A percentile compares a stretch with the other conserved stretches of the same genome.
phyloP scores from a whole-genome alignment of 2,797 vertebrate genomes.

The Triplophysa bombifrons region DNA sequence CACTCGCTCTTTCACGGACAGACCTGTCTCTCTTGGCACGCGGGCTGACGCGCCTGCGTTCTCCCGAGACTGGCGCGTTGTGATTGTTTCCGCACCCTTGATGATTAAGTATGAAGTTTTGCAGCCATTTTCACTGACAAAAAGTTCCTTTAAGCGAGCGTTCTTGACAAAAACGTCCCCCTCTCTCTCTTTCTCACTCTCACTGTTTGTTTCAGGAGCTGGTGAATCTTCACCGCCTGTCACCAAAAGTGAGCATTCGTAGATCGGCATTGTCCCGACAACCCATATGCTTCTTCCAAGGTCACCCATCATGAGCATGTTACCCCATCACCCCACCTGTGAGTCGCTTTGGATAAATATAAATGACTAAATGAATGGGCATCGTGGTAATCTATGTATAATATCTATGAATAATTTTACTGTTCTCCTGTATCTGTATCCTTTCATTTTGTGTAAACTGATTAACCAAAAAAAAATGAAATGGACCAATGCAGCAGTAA shows the following conservation, averaged over 20 bases:
- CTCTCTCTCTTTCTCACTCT: not conserved
- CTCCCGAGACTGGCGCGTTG: conserved; percentile 28
- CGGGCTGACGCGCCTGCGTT: not conserved
- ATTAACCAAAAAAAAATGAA: too few species aligned
- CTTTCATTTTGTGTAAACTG: too few species aligned
- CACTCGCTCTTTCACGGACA: conserved; percentile 35
- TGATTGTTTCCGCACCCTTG: conserved; percentile 45
- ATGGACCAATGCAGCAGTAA: not conserved
- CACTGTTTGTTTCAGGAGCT: conserved; percentile 22
- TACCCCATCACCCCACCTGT: too few species aligned
- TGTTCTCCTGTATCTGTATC: too few species aligned
- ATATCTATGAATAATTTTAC: too few species aligned
- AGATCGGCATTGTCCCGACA: conserved; percentile 62
- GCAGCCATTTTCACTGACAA: conserved; percentile 32
- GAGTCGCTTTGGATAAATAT: too few species aligned
- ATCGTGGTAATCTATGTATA: too few species aligned
- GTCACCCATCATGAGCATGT: conserved; percentile 69
- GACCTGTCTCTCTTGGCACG: conserved; percentile 42
- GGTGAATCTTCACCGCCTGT: conserved; percentile 52
- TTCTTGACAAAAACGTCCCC: conserved; percentile 22
- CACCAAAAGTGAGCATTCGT: conserved; percentile 52
- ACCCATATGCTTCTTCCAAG: conserved; percentile 78
- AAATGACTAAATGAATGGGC: too few species aligned
- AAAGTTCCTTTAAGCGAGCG: conserved; percentile 43
- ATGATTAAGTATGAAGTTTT: conserved; percentile 47